These are phyloP conservation scores for Sphinx pinastri DNA, from an alignment of 2,888 invertebrate genomes.

Conservation along the genomic window DNA sequence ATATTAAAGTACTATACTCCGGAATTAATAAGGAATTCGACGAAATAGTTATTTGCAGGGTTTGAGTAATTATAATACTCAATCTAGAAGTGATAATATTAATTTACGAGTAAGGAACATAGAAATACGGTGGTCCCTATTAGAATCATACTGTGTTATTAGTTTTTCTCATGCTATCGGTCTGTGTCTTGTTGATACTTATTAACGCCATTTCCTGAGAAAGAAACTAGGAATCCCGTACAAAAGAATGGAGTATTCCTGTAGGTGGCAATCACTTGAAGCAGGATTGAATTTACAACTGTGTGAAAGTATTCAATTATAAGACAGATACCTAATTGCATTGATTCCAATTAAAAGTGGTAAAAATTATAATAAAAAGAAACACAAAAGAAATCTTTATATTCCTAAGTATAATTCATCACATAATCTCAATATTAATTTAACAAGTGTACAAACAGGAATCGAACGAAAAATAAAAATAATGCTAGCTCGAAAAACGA, in stretches of 20 bases:
- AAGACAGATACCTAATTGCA: too few relatives aligned
- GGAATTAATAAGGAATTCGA: conserved; percentile 5
- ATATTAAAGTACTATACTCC: conserved; percentile 15
- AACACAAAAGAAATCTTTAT: neutral
- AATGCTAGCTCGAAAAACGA: conserved; percentile 11
- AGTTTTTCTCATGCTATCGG: too few relatives aligned
- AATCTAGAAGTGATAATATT: neutral
- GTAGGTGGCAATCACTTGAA: too few relatives aligned
- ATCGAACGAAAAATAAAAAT: conserved; percentile 18
- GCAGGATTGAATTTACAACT: too few relatives aligned
- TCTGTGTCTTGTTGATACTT: too few relatives aligned
- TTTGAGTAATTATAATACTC: conserved; percentile 1
- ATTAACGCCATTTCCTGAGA: too few relatives aligned
- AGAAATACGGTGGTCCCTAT: neutral
- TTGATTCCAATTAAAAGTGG: neutral
- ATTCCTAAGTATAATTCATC: neutral
- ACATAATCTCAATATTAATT: conserved; percentile 4
- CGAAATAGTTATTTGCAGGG: conserved; percentile 1
- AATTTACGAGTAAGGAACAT: too few relatives aligned
- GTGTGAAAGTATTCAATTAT: too few relatives aligned
- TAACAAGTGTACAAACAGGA: conserved; percentile 15
- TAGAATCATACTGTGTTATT: too few relatives aligned
- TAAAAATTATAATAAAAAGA: neutral
- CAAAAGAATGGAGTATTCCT: too few relatives aligned
- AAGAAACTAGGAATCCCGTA: too few relatives aligned